A percentile compares a stretch with the other conserved stretches of the same genome.
Conservation (phyloP, 1,140 invertebrate genomes). For the Drosophila subobscura region DNA sequence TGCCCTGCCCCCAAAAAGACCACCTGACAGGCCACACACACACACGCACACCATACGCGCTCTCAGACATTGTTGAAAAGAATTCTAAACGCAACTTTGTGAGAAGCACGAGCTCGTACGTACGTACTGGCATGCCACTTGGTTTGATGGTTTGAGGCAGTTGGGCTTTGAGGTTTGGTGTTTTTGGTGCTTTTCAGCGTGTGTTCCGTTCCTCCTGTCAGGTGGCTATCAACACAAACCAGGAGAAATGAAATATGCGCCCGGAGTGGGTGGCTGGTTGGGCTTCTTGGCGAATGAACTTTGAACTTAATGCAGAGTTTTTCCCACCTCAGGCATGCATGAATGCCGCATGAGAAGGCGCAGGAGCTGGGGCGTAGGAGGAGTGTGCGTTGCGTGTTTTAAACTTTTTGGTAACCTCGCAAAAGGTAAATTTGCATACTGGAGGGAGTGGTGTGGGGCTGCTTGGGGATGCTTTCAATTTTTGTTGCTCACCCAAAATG, state of each 20-base stretch:
- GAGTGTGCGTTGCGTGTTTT: constrained; percentile 51
- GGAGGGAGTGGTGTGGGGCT: constrained; percentile 19
- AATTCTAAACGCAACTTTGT: constrained; percentile 58
- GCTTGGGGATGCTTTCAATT: constrained; percentile 22
- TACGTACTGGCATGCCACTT: background rate
- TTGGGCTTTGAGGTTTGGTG: background rate
- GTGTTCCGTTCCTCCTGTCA: constrained; percentile 29
- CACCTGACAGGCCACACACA: constrained; percentile 2
- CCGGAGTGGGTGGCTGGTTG: background rate
- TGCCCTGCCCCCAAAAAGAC: too few relatives aligned
- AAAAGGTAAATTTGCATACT: constrained; percentile 54
- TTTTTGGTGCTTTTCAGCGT: constrained; percentile 4
- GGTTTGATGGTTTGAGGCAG: background rate
- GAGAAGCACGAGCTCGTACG: constrained; percentile 11
- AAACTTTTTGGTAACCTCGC: constrained; percentile 36
- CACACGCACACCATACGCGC: constrained; percentile 14
- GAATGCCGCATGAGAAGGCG: background rate
- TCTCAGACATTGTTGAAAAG: constrained; percentile 15
- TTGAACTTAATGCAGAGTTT: constrained; percentile 55
- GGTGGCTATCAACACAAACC: constrained; percentile 29
- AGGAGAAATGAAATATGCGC: constrained; percentile 53
- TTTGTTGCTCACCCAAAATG: constrained; percentile 26
- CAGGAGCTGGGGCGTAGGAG: background rate
- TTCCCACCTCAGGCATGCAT: constrained; percentile 26
- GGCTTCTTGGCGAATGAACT: constrained; percentile 44